Base-by-base conservation (phyloP, 2,113 vertebrate genomes). In the Suncus etruscus region DNA sequence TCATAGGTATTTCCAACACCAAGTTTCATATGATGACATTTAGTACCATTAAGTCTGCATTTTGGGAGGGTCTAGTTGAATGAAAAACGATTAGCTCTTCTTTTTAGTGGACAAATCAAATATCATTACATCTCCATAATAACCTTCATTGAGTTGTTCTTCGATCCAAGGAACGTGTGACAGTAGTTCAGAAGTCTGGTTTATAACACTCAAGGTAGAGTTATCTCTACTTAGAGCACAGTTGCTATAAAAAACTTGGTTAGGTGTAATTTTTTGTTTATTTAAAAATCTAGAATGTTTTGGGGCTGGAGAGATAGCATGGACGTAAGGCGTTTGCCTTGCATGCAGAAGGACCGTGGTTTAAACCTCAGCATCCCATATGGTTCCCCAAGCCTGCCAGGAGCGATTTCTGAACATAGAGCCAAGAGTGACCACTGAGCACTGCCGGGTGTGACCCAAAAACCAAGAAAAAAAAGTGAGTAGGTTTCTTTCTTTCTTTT, bases 41-140 rank as follows among this genome's bases (percentile, higher is more conserved):
- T 75, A 83, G 65, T n/a, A 68, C 1, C 25, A 88, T 2, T 29
- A 78, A 39, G 24, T 6, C 15, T 88, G 58, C 31, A 48, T 83
- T 31, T 88, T 86, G 27, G n/a, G 39, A 22, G 81, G 12, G 39
- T 54, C 11, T 66, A 29, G 24, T 63, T 48, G 79, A 54, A 58
- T 80, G 27, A 48, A 51, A 90, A 85, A 90, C 70, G 25, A 83
- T 65, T 4, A 63, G 7, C 12, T 81, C 32, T 93, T 79, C 86
- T 29, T 65, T 78, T 87, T 45, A 89, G 50, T 12, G 74, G 11
- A 79, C 11, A 2, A 72, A 84, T 72, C 65, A 82, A 27, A 58
- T 72, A 70, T 29, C 80, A n/a, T 12, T 87, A 27, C 15, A 80
- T 88, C 18, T 76, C 1, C 11, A 39, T 39, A 3, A 74, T 81